phyloP scores from a whole-genome alignment of 2,888 invertebrate species.

The Heliconius hortense region DNA sequence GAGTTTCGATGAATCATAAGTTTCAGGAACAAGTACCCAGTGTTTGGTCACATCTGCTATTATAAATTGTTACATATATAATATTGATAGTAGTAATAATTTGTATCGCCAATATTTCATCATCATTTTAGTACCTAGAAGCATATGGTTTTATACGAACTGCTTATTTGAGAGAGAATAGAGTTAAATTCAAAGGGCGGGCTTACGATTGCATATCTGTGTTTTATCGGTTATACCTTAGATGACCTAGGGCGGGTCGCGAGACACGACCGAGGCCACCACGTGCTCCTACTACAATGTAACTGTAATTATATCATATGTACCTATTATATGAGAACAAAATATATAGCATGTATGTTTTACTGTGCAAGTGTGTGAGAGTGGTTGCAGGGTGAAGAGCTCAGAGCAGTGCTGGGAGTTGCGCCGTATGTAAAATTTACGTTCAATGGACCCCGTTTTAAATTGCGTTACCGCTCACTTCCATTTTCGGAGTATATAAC shows the following conservation, averaged over 20 bases:
- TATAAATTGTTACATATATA: background rate
- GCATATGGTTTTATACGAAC: background rate
- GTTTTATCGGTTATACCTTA: background rate
- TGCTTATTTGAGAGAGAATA: too few species aligned
- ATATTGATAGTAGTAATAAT: background rate
- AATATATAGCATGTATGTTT: too few species aligned
- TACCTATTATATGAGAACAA: too few species aligned
- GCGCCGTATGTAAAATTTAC: too few species aligned
- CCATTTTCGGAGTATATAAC: too few species aligned
- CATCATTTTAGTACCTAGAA: background rate
- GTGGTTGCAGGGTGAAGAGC: too few species aligned
- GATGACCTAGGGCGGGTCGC: background rate
- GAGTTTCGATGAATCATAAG: background rate
- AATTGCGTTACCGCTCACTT: too few species aligned
- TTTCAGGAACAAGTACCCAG: background rate
- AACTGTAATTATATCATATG: background rate
- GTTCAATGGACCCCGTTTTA: too few species aligned
- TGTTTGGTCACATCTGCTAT: background rate
- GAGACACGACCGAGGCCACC: background rate
- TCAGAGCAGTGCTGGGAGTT: too few species aligned
- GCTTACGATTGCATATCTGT: background rate
- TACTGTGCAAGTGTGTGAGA: too few species aligned
- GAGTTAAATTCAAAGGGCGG: background rate
- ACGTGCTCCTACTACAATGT: constrained; percentile 5
- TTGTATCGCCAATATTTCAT: background rate